These are phyloP conservation scores for Prionace glauca DNA, from an alignment of 2,797 vertebrate genomes.

Conservation along the genomic window DNA sequence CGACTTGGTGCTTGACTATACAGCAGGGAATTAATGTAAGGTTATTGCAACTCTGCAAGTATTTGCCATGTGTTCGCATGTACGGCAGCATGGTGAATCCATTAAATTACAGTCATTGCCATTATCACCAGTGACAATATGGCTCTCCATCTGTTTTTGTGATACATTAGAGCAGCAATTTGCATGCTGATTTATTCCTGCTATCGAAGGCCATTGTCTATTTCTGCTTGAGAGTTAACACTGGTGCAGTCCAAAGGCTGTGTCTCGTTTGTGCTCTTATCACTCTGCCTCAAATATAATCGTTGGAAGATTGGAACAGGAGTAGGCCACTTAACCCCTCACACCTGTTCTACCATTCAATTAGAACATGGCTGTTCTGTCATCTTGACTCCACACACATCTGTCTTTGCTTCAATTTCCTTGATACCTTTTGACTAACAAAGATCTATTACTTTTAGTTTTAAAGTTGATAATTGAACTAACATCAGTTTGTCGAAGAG, in stretches of 20 bases:
- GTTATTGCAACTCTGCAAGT: background rate
- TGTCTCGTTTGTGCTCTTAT: background rate
- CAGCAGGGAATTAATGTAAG: background rate
- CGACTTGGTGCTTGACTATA: background rate
- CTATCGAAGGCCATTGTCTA: background rate
- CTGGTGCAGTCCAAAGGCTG: background rate
- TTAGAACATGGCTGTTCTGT: background rate
- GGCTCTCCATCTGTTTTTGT: background rate
- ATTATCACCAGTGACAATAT: background rate
- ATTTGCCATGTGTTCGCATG: background rate
- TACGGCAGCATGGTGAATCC: background rate
- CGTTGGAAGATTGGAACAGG: no score
- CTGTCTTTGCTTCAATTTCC: background rate
- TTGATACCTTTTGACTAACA: background rate
- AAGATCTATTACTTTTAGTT: background rate
- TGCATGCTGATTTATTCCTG: background rate
- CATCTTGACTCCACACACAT: background rate
- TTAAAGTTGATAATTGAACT: background rate
- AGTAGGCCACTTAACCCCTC: background rate
- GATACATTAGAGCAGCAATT: background rate
- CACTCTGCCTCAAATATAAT: background rate
- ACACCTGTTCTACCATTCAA: background rate
- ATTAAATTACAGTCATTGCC: background rate
- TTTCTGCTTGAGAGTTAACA: background rate
- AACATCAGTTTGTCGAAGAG: no score